Conservation (phyloP, 2,113 vertebrate species). For the Pterophyllum scalare region DNA sequence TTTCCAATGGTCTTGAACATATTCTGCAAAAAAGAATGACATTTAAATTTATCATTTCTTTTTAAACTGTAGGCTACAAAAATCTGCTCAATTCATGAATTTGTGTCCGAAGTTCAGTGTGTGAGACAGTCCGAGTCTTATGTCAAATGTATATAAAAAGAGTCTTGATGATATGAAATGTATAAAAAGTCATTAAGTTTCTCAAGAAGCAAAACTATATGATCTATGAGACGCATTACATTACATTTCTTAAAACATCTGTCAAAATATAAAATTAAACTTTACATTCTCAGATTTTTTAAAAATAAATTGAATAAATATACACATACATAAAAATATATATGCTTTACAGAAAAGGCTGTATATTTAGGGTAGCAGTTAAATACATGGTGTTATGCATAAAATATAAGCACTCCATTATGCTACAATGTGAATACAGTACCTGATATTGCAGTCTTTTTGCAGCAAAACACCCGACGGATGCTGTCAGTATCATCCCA, state of each 20-base stretch:
- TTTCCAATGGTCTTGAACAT: constrained; percentile 79
- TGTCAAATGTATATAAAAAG: no score
- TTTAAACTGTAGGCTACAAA: neutral
- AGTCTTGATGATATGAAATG: no score
- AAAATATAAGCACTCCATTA: neutral
- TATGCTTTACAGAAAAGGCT: neutral
- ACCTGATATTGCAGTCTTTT: constrained; percentile 59
- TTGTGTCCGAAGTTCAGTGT: neutral
- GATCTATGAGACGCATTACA: no score
- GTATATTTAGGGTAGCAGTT: neutral
- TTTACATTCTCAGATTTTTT: neutral
- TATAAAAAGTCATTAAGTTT: no score
- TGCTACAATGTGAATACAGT: neutral
- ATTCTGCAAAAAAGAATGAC: constrained; percentile 46
- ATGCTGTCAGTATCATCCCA: constrained; percentile 57
- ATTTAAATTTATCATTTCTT: no score
- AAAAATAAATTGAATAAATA: neutral
- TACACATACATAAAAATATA: neutral
- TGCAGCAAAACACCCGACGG: constrained; percentile 52
- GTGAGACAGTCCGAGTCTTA: neutral
- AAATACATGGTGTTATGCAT: neutral
- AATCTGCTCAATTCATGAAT: neutral
- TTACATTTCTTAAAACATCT: neutral
- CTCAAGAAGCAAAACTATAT: no score
- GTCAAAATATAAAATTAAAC: neutral